A percentile compares a stretch with the other conserved stretches of the same genome.
These are phyloP conservation scores for Agriopis leucophaearia DNA, from an alignment of 2,888 invertebrate genomes.

Conservation along the genomic window DNA sequence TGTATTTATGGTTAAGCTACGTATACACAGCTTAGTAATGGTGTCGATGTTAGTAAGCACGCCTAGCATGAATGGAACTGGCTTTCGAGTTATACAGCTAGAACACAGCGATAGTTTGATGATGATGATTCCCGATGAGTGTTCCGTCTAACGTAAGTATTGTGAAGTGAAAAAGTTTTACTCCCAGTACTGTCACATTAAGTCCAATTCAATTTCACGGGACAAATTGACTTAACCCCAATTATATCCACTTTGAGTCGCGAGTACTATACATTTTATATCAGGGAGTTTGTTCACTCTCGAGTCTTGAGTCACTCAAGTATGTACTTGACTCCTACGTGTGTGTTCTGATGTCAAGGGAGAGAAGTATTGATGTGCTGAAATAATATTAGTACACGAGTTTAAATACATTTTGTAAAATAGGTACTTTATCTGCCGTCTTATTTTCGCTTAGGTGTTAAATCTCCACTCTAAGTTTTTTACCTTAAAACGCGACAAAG, in stretches of 20 bases:
- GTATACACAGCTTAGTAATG: too few relatives aligned
- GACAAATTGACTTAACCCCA: conserved; percentile 58
- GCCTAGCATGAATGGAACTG: too few relatives aligned
- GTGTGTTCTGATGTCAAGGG: conserved; percentile 47
- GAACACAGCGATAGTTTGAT: background rate
- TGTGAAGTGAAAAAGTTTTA: background rate
- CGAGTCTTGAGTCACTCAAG: conserved; percentile 42
- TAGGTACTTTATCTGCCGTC: too few relatives aligned
- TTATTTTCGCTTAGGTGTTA: too few relatives aligned
- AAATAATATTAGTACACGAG: background rate
- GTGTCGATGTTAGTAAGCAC: too few relatives aligned
- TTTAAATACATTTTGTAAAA: background rate
- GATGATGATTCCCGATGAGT: background rate
- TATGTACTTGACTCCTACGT: conserved; percentile 36
- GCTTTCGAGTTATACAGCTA: too few relatives aligned
- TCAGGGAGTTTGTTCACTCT: conserved; percentile 59
- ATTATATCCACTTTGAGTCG: conserved; percentile 56
- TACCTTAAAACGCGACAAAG: too few relatives aligned
- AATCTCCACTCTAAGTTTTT: too few relatives aligned
- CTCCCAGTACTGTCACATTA: conserved; percentile 9
- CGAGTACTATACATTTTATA: conserved; percentile 60
- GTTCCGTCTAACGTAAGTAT: background rate
- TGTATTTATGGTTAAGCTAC: too few relatives aligned
- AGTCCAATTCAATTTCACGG: conserved; percentile 52
- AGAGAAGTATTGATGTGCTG: conserved; percentile 37